Evolutionary conservation across 2,888 invertebrate genomes (phyloP).

Genomic region (Notodonta dromedarius): DNA sequence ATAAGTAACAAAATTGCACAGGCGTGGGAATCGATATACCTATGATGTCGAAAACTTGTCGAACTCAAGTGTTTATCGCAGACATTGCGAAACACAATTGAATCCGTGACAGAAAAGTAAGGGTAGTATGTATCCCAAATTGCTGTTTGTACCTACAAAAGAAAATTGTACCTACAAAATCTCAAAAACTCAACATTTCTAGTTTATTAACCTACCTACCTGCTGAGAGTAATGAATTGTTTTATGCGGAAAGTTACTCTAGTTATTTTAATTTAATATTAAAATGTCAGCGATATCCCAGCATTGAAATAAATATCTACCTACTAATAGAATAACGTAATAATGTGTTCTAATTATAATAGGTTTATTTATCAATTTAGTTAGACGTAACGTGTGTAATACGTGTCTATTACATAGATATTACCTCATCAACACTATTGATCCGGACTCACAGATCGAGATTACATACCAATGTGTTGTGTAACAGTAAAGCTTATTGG

Average conservation of each 20-base stretch:
- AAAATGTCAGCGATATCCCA: too few species aligned
- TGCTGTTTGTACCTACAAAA: too few species aligned
- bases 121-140: too few species aligned
- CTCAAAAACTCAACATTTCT: too few species aligned
- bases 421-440: background rate
- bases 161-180: too few species aligned
- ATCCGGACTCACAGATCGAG: background rate
- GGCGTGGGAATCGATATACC: constrained; percentile 17
- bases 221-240: too few species aligned
- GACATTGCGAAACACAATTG: constrained; percentile 41
- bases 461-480: background rate
- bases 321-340: background rate
- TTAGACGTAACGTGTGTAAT: constrained; percentile 1
- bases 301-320: too few species aligned
- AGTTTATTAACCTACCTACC: too few species aligned
- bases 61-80: constrained; percentile 20
- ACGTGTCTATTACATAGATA: constrained; percentile 1
- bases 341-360: constrained; percentile 1
- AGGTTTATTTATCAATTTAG: background rate
- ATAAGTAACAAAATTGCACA: constrained; percentile 23
- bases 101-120: constrained; percentile 26
- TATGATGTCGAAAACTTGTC: constrained; percentile 10
- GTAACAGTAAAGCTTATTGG: background rate
- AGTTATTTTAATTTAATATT: too few species aligned
- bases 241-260: too few species aligned